Percentiles rank a stretch among this genome's conserved stretches.
Evolutionary conservation across 2,888 invertebrate species (phyloP).

Genomic region (Phengaris alcon): DNA sequence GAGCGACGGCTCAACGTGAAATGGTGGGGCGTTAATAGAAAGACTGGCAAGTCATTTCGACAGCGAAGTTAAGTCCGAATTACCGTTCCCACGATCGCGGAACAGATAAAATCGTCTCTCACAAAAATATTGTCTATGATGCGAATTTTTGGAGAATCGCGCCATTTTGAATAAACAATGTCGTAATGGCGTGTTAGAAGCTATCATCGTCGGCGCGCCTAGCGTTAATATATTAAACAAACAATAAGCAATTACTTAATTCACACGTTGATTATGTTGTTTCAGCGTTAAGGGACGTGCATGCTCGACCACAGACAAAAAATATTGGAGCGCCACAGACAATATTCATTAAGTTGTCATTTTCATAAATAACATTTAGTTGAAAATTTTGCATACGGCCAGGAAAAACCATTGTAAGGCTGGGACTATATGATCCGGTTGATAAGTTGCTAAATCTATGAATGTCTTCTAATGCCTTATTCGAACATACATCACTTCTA

Average conservation of each 20-base stretch:
- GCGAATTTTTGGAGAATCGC: constrained; percentile 51
- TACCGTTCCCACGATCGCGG: constrained; percentile 73
- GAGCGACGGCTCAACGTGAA: constrained; percentile 40
- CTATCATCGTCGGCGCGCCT: constrained; percentile 40
- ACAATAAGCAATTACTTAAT: constrained; percentile 39
- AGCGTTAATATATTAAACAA: constrained; percentile 40
- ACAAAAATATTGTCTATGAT: constrained; percentile 37
- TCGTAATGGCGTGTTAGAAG: constrained; percentile 48
- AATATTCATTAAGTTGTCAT: constrained; percentile 11
- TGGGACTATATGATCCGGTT: too few species aligned
- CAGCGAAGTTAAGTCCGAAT: constrained; percentile 55
- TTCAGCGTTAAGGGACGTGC: constrained; percentile 4
- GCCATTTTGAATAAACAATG: constrained; percentile 52
- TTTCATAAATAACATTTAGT: not conserved
- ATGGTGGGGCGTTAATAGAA: constrained; percentile 51
- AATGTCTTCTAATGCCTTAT: too few species aligned
- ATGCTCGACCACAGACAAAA: not conserved
- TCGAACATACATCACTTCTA: too few species aligned
- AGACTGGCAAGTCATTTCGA: constrained; percentile 62
- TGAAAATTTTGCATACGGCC: not conserved
- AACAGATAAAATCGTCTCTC: constrained; percentile 57
- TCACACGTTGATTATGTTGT: constrained; percentile 35
- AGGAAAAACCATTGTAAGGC: not conserved
- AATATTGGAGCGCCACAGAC: not conserved
- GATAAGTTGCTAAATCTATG: too few species aligned